Evolutionary conservation across 2,888 invertebrate genomes (phyloP).

Genomic region (Pegoplata infirma): DNA sequence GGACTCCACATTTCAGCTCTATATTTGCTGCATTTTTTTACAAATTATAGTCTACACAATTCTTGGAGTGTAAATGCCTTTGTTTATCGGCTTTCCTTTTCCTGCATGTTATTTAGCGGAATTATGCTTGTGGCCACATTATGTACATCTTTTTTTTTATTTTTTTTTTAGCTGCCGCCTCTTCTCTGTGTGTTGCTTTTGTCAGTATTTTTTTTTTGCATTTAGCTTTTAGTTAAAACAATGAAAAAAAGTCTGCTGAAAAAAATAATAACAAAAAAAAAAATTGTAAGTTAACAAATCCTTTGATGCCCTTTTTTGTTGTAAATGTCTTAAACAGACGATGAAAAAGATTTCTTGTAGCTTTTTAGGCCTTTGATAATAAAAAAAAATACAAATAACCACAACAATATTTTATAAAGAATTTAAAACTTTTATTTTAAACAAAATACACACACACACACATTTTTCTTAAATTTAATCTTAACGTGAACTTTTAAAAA

Average conservation of each 20-base stretch:
- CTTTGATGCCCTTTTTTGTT: slow-evolving; percentile 37
- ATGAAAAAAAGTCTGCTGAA: slow-evolving; percentile 2
- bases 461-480: not conserved
- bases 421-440: slow-evolving; percentile 3
- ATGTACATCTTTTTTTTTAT: not conserved
- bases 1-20: too few relatives aligned
- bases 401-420: slow-evolving; percentile 10
- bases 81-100: not conserved
- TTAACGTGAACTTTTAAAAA: not conserved
- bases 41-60: too few relatives aligned
- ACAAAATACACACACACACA: too few relatives aligned
- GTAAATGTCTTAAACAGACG: slow-evolving; percentile 38
- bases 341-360: slow-evolving; percentile 26
- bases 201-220: not conserved
- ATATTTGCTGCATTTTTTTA: too few relatives aligned
- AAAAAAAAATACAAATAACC: not conserved
- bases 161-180: not conserved
- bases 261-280: too few relatives aligned
- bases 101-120: slow-evolving; percentile 32
- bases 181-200: slow-evolving; percentile 19
- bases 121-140: slow-evolving; percentile 52
- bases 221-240: slow-evolving; percentile 21
- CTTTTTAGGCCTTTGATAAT: slow-evolving; percentile 28
- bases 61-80: slow-evolving; percentile 13
- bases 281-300: slow-evolving; percentile 29